Evolutionary conservation across 2,113 vertebrate species (phyloP).

Genomic region (Nanger granti): DNA sequence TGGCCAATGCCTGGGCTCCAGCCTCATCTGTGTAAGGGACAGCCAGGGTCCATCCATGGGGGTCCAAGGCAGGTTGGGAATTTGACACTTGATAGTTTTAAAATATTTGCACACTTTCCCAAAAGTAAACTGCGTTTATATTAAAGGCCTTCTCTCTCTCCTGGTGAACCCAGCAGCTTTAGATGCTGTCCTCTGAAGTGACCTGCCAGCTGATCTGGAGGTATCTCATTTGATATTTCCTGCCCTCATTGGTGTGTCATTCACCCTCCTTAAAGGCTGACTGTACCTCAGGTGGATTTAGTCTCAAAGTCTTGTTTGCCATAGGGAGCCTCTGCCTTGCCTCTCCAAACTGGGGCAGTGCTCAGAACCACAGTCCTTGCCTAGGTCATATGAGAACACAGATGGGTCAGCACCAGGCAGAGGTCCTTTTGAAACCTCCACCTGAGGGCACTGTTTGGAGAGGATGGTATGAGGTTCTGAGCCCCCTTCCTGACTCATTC

Average conservation of each 20-base stretch:
- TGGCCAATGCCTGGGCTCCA: background rate
- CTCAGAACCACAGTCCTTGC: background rate
- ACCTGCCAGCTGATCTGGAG: background rate
- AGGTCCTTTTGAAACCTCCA: background rate
- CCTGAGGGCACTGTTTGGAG: background rate
- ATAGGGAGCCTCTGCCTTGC: background rate
- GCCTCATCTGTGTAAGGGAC: background rate
- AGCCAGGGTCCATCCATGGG: background rate
- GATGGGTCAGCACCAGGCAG: background rate
- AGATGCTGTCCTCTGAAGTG: fast-evolving
- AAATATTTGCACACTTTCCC: background rate
- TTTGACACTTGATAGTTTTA: background rate
- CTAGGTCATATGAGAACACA: fast-evolving
- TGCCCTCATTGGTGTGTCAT: background rate
- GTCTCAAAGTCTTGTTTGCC: background rate
- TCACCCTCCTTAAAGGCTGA: background rate
- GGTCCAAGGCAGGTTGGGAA: background rate
- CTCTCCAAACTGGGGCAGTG: fast-evolving
- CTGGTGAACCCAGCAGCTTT: background rate
- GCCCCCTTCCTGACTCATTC: background rate
- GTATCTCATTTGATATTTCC: background rate
- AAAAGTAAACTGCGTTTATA: background rate
- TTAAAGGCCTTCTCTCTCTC: background rate
- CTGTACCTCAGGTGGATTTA: background rate
- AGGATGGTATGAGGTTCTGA: fast-evolving